These are phyloP conservation scores for Odocoileus hemionus DNA, from an alignment of 2,113 vertebrate species.

Conservation along the genomic window DNA sequence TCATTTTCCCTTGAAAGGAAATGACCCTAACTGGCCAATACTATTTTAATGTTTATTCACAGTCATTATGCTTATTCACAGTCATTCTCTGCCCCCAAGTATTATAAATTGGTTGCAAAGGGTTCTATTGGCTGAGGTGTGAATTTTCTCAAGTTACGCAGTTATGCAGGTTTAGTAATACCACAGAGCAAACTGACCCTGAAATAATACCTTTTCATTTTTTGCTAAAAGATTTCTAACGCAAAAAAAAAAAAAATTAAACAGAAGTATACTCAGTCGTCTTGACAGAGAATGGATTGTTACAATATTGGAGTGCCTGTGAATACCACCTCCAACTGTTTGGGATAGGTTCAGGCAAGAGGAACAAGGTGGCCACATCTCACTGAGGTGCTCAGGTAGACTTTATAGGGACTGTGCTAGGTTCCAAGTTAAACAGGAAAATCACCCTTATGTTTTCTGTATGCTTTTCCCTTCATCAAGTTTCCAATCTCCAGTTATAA, in stretches of 20 bases:
- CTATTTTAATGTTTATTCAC: neutral
- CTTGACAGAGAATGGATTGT: neutral
- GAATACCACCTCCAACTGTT: neutral
- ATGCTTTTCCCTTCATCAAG: neutral
- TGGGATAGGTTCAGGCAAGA: neutral
- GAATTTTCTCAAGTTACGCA: neutral
- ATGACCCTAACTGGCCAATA: neutral
- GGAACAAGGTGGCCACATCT: neutral
- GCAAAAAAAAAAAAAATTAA: neutral
- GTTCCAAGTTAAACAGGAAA: neutral
- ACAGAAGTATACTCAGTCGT: neutral
- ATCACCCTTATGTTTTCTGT: neutral
- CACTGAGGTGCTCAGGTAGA: neutral
- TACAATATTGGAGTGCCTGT: neutral
- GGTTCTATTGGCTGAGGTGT: neutral
- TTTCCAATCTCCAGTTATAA: neutral
- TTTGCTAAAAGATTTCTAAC: neutral
- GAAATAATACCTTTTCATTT: neutral
- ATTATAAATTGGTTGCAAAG: conserved; percentile 33
- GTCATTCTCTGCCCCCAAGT: conserved; percentile 1
- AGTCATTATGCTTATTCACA: conserved; percentile 8
- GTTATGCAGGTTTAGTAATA: neutral
- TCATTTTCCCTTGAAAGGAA: conserved; percentile 10
- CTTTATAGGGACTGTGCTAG: neutral
- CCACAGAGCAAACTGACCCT: neutral